Evolutionary conservation across 2,113 vertebrate genomes (phyloP).

Genomic region (Pyrgilauda ruficollis): DNA sequence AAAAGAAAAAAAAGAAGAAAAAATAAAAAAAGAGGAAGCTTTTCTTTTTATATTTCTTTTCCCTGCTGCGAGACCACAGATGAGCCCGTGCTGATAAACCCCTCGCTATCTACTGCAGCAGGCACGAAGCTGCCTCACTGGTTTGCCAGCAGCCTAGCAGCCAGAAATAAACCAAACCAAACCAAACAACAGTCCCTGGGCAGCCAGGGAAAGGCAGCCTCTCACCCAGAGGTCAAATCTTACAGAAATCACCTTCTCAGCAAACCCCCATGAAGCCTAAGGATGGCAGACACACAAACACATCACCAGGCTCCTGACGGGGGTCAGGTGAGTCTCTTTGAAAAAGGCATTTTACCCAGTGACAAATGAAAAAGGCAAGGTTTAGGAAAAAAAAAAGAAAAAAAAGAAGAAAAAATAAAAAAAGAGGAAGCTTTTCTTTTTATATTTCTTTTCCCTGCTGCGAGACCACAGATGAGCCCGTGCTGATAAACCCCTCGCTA

Average conservation of each 20-base stretch:
- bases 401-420: too few relatives aligned
- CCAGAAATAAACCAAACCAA: background rate
- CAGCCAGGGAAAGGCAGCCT: background rate
- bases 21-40: background rate
- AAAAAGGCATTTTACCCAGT: background rate
- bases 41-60: background rate
- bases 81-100: background rate
- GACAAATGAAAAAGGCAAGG: fast-evolving
- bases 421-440: background rate
- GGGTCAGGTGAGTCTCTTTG: background rate
- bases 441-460: background rate
- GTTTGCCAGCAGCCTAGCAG: background rate
- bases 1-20: too few relatives aligned
- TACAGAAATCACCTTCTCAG: background rate
- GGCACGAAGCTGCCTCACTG: background rate
- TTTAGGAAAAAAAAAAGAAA: too few relatives aligned
- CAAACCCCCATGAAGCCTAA: background rate
- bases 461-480: conserved; percentile 18
- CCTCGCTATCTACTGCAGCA: conserved; percentile 29
- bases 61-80: conserved; percentile 28
- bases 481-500: background rate
- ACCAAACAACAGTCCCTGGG: background rate
- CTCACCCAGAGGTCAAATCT: background rate
- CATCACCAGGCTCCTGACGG: fast-evolving
- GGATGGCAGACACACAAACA: background rate